Evolutionary conservation across 2,113 vertebrate species (phyloP).

Genomic region (Nesoenas mayeri): DNA sequence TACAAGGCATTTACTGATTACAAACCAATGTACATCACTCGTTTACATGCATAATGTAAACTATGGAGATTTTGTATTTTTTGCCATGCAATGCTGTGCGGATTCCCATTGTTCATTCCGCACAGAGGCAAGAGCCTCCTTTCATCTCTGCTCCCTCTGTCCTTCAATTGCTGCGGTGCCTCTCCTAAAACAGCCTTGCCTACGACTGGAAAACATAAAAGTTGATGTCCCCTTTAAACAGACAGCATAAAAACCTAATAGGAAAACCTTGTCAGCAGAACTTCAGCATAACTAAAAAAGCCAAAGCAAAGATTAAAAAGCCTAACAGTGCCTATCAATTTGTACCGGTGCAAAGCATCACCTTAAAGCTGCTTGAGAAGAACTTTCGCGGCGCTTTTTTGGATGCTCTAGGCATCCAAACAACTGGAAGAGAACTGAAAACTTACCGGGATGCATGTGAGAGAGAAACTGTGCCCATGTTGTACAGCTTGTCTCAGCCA

Average conservation of each 20-base stretch:
- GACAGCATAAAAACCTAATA: conserved; percentile 16
- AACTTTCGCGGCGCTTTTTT: neutral
- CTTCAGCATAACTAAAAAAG: conserved; percentile 8
- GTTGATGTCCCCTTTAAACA: conserved; percentile 54
- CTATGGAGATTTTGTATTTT: neutral
- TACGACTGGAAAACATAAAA: conserved; percentile 39
- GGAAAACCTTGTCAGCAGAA: conserved; percentile 54
- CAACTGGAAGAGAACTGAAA: neutral
- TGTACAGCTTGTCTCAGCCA: neutral
- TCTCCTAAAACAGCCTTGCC: neutral
- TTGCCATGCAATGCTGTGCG: neutral
- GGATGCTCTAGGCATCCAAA: neutral
- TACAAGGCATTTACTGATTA: conserved; percentile 36
- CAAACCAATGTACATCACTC: neutral
- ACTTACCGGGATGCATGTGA: neutral
- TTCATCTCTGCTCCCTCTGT: conserved; percentile 61
- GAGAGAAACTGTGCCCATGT: neutral
- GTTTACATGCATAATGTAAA: conserved; percentile 27
- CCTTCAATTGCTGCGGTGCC: neutral
- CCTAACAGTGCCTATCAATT: conserved; percentile 20
- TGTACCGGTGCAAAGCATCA: neutral
- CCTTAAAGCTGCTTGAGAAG: neutral
- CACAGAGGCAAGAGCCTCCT: conserved; percentile 9
- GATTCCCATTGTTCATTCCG: conserved; percentile 26
- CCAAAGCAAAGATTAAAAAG: conserved; percentile 48